A percentile compares a stretch with the other conserved stretches of the same genome.
These are phyloP conservation scores for Paralichthys olivaceus DNA, from an alignment of 2,113 vertebrate species.

Conservation along the genomic window DNA sequence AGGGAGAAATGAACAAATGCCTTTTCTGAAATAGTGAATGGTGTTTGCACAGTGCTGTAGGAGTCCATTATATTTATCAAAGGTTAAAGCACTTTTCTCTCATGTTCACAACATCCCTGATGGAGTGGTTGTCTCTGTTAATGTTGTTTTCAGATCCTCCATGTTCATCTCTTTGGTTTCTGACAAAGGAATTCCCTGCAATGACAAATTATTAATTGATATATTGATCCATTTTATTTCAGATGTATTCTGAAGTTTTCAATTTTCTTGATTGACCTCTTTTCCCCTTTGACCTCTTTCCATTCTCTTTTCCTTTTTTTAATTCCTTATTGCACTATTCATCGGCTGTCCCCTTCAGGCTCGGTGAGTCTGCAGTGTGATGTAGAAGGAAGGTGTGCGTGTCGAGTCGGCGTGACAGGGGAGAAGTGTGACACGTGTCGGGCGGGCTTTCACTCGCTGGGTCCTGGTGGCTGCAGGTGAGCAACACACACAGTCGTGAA, in stretches of 20 bases:
- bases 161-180: constrained; percentile 11
- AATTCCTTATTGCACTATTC: background rate
- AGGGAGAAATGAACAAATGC: constrained; percentile 6
- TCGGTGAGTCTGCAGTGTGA: constrained; percentile 89
- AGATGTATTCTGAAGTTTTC: background rate
- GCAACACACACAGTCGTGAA: background rate
- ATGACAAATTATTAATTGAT: constrained; percentile 29
- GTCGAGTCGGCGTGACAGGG: constrained; percentile 86
- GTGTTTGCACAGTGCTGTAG: constrained; percentile 43
- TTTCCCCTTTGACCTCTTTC: background rate
- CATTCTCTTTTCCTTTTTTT: background rate
- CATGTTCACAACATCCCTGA: constrained; percentile 26
- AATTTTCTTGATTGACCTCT: background rate
- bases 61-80: constrained; percentile 68
- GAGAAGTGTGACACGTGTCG: constrained; percentile 91
- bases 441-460: constrained; percentile 90
- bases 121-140: constrained; percentile 49
- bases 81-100: constrained; percentile 42
- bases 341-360: constrained; percentile 72
- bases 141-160: constrained; percentile 23
- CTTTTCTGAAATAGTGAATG: constrained; percentile 7
- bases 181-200: constrained; percentile 20
- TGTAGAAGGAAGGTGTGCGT: constrained; percentile 83
- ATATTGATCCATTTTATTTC: constrained; percentile 16
- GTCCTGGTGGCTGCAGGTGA: constrained; percentile 93